phyloP scores from a whole-genome alignment of 2,113 vertebrate species.

The Cromileptes altivelis region DNA sequence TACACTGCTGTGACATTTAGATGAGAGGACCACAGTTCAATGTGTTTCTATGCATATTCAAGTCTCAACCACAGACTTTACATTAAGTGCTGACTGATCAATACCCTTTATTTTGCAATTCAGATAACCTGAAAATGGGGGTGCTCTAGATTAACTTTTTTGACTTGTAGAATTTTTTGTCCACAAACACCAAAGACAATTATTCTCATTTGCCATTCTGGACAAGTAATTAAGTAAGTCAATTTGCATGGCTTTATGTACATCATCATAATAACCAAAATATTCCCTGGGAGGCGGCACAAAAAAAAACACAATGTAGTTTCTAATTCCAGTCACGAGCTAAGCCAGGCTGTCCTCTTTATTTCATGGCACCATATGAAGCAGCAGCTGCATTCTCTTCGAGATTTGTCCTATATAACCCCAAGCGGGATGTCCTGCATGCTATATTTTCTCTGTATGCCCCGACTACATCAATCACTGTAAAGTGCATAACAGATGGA shows the following conservation, averaged over 20 bases:
- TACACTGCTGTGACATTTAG: background rate
- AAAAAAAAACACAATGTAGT: background rate
- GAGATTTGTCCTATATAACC: slow-evolving; percentile 17
- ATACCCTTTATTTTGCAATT: background rate
- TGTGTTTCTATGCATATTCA: background rate
- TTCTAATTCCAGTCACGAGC: slow-evolving; percentile 9
- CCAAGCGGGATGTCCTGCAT: slow-evolving; percentile 37
- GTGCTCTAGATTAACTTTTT: background rate
- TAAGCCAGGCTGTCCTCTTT: background rate
- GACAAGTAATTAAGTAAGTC: background rate
- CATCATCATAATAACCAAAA: background rate
- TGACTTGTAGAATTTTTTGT: background rate
- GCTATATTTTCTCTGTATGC: slow-evolving; percentile 19
- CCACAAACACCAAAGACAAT: background rate
- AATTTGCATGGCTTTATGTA: background rate
- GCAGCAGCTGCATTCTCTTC: slow-evolving; percentile 34
- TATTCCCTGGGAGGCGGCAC: background rate
- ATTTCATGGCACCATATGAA: slow-evolving; percentile 22
- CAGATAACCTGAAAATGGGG: background rate
- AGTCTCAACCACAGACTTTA: background rate
- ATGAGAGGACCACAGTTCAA: background rate
- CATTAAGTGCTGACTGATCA: slow-evolving; percentile 1
- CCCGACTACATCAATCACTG: slow-evolving; percentile 28
- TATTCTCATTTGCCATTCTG: background rate
- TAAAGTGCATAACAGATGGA: slow-evolving; percentile 23